Percentiles rank a stretch among this genome's conserved stretches.
Evolutionary conservation across 1,140 invertebrate species (phyloP).

Genomic region (Microplitis mediator): DNA sequence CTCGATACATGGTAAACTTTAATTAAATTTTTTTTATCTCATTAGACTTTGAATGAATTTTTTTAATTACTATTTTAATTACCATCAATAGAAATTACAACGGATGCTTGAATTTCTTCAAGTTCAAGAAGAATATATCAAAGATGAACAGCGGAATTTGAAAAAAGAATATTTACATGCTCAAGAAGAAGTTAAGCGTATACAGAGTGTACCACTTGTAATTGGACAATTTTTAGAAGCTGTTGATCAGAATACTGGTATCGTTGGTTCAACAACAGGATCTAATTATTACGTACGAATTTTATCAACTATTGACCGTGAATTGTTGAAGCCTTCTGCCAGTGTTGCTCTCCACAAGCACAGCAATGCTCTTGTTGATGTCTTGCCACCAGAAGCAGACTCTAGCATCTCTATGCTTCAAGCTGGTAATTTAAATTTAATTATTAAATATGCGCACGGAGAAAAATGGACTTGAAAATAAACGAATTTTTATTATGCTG

Average conservation of each 20-base stretch:
- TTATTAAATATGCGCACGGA: not conserved
- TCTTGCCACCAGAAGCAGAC: constrained; percentile 97
- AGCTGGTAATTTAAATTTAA: constrained; percentile 68
- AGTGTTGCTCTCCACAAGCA: constrained; percentile 97
- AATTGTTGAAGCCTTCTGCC: constrained; percentile 92
- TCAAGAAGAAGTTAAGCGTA: constrained; percentile 96
- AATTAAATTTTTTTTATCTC: not conserved
- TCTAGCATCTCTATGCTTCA: constrained; percentile 95
- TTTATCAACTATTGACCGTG: constrained; percentile 93
- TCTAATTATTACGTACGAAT: constrained; percentile 99
- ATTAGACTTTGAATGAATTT: not conserved
- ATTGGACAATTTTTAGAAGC: constrained; percentile 98
- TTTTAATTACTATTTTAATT: constrained; percentile 15
- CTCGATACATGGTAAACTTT: constrained; percentile 83
- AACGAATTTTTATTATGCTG: no score
- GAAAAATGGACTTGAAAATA: no score
- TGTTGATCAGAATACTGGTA: constrained; percentile 97
- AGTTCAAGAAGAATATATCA: constrained; percentile 98
- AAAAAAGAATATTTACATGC: constrained; percentile 98
- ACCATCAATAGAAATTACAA: constrained; percentile 83
- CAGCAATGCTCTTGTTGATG: constrained; percentile 96
- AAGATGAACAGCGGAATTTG: constrained; percentile 96
- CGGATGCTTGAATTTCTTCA: constrained; percentile 94
- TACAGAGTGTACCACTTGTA: constrained; percentile 95
- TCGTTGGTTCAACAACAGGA: constrained; percentile 80